Evolutionary conservation across 2,888 invertebrate species (phyloP).

Genomic region (Synergus japonicus): DNA sequence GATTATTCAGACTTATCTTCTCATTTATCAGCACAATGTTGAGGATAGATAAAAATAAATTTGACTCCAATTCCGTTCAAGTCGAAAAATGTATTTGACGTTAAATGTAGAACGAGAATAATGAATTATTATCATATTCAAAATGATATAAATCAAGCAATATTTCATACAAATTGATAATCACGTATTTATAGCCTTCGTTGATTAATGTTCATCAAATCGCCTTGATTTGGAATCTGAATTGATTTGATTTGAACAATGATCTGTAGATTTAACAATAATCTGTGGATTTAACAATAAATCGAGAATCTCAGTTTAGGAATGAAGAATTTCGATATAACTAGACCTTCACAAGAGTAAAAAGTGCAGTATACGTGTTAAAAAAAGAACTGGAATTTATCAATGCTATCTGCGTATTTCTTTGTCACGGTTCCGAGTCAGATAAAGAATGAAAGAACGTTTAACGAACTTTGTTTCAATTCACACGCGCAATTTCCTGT

Average conservation of each 20-base stretch:
- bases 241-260: too few species aligned
- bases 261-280: too few species aligned
- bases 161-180: too few species aligned
- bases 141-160: too few species aligned
- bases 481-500: slow-evolving; percentile 7
- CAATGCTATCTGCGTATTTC: slow-evolving; percentile 29
- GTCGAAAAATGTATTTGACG: not conserved
- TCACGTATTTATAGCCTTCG: too few species aligned
- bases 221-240: too few species aligned
- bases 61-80: not conserved
- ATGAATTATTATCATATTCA: too few species aligned
- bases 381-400: not conserved
- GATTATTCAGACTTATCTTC: slow-evolving; percentile 18
- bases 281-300: not conserved
- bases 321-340: too few species aligned
- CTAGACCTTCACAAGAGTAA: not conserved
- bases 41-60: not conserved
- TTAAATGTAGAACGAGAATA: too few species aligned
- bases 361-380: slow-evolving; percentile 11
- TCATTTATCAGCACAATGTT: slow-evolving; percentile 27
- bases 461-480: slow-evolving; percentile 22
- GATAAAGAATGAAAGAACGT: not conserved
- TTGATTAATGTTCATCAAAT: too few species aligned
- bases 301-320: not conserved
- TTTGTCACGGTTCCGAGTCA: slow-evolving; percentile 17